Evolutionary conservation across 1,140 invertebrate genomes (phyloP).

Genomic region (Ephestia elutella): DNA sequence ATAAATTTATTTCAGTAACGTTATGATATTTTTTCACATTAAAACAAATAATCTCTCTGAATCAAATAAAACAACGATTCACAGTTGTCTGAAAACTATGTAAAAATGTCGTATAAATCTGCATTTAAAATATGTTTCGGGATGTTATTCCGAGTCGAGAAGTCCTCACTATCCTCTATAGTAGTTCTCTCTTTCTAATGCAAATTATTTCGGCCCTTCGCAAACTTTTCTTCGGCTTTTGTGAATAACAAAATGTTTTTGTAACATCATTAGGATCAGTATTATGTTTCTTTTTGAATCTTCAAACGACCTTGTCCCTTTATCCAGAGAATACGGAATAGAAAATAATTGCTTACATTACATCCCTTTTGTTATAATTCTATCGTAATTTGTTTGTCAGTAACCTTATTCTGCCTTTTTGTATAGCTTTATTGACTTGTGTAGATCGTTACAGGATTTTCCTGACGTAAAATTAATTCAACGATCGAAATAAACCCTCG

Average conservation of each 20-base stretch:
- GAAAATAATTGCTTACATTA: slow-evolving; percentile 2
- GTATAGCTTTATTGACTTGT: neutral
- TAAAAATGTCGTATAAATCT: slow-evolving; percentile 22
- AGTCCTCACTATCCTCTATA: slow-evolving; percentile 26
- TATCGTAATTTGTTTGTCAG: neutral
- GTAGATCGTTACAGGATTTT: neutral
- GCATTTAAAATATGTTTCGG: slow-evolving; percentile 32
- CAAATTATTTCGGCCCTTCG: slow-evolving; percentile 38
- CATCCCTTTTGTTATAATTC: neutral
- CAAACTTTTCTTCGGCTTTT: slow-evolving; percentile 33
- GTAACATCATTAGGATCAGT: slow-evolving; percentile 25
- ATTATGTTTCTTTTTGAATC: slow-evolving; percentile 15
- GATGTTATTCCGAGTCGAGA: slow-evolving; percentile 20
- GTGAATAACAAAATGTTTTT: slow-evolving; percentile 38
- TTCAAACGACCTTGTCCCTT: neutral
- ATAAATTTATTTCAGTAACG: too few species aligned
- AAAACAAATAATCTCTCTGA: too few species aligned
- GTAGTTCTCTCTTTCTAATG: slow-evolving; percentile 45
- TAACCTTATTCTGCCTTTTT: neutral
- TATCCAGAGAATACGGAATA: neutral
- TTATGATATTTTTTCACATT: too few species aligned
- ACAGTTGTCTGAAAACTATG: slow-evolving; percentile 5
- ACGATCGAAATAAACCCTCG: neutral
- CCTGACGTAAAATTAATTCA: neutral
- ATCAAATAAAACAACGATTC: too few species aligned